These are phyloP conservation scores for Cantharis rufa DNA, from an alignment of 2,888 invertebrate genomes.

Conservation along the genomic window DNA sequence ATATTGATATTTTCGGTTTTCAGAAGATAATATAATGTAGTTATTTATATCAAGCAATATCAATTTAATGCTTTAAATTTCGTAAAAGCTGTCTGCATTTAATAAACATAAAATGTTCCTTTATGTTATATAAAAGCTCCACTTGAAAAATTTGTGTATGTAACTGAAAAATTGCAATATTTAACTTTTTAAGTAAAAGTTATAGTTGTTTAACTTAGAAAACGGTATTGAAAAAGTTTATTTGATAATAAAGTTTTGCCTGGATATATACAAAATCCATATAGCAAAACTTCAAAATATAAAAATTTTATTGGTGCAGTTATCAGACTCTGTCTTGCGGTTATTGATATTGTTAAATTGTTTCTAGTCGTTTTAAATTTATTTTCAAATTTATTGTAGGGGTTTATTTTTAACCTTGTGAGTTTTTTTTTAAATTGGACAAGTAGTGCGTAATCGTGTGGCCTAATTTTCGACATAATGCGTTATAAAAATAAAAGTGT, in stretches of 20 bases:
- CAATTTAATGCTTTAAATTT: neutral
- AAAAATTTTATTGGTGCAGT: neutral
- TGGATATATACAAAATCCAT: neutral
- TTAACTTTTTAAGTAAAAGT: neutral
- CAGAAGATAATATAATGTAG: neutral
- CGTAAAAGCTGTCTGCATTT: neutral
- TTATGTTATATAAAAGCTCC: neutral
- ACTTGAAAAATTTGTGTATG: neutral
- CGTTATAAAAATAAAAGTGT: neutral
- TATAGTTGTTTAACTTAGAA: neutral
- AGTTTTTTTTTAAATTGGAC: neutral
- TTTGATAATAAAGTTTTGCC: neutral
- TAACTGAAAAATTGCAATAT: neutral
- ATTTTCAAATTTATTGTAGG: neutral
- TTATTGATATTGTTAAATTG: neutral
- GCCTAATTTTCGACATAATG: neutral
- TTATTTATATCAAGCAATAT: neutral
- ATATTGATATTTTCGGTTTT: no score
- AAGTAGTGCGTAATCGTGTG: neutral
- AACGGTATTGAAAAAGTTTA: neutral
- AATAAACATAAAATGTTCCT: neutral
- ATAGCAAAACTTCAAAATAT: neutral
- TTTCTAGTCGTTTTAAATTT: neutral
- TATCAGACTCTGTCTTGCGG: neutral
- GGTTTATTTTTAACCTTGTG: neutral